These are phyloP conservation scores for Cherax destructor DNA, from an alignment of 1,140 invertebrate species.

Conservation along the genomic window DNA sequence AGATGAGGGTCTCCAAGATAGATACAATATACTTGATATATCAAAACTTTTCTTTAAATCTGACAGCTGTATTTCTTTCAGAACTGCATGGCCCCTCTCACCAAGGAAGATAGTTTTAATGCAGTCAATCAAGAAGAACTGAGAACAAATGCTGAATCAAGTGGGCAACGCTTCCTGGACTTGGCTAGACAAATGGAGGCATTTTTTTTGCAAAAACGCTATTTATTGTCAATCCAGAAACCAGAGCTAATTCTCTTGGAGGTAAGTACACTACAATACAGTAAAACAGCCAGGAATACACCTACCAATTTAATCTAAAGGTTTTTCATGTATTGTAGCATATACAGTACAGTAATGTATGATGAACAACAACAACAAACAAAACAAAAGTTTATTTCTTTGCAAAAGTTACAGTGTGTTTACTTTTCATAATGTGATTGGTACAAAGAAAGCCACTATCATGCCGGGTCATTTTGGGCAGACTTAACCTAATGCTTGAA, in stretches of 20 bases:
- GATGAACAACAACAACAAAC: too few relatives aligned
- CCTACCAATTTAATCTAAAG: too few relatives aligned
- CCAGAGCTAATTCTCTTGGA: conserved; percentile 94
- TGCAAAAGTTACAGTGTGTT: too few relatives aligned
- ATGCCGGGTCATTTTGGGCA: too few relatives aligned
- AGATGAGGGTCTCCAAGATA: not conserved
- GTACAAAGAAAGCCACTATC: too few relatives aligned
- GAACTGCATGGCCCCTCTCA: conserved; percentile 70
- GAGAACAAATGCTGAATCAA: conserved; percentile 89
- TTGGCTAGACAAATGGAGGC: conserved; percentile 94
- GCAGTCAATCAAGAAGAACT: conserved; percentile 86
- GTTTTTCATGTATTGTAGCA: too few relatives aligned
- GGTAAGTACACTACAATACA: conserved; percentile 73
- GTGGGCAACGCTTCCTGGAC: conserved; percentile 89
- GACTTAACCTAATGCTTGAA: too few relatives aligned
- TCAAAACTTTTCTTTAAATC: not conserved
- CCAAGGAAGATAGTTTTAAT: conserved; percentile 71
- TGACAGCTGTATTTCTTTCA: conserved; percentile 21
- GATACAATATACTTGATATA: not conserved
- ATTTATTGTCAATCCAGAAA: conserved; percentile 91
- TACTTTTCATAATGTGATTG: too few relatives aligned
- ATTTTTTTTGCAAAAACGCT: conserved; percentile 94
- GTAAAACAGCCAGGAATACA: too few relatives aligned
- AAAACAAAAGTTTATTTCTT: too few relatives aligned
- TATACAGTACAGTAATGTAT: too few relatives aligned